phyloP scores from a whole-genome alignment of 2,888 invertebrate genomes.

The Heliconius charithonia region DNA sequence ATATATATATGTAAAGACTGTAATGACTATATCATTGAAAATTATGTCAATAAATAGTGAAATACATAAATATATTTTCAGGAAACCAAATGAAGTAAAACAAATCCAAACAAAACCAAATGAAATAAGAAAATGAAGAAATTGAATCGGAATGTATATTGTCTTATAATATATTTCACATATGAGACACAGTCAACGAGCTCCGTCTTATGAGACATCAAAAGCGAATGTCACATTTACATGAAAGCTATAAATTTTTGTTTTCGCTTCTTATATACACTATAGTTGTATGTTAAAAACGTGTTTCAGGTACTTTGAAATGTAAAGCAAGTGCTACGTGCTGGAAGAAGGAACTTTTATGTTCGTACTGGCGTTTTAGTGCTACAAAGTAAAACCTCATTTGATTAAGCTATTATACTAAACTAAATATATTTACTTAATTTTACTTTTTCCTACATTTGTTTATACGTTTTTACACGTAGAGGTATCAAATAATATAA shows the following conservation, averaged over 20 bases:
- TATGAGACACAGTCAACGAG: slow-evolving; percentile 13
- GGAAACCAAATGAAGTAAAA: no score
- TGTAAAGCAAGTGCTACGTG: slow-evolving; percentile 9
- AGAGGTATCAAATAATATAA: no score
- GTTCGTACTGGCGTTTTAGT: slow-evolving; percentile 16
- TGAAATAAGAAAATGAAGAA: no score
- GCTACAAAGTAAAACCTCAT: slow-evolving; percentile 14
- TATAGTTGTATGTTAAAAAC: slow-evolving; percentile 20
- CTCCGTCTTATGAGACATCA: slow-evolving; percentile 33
- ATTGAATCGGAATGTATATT: slow-evolving; percentile 23
- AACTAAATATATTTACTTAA: no score
- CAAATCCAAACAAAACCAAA: no score
- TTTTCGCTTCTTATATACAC: slow-evolving; percentile 28
- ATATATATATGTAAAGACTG: no score
- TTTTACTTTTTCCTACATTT: no score
- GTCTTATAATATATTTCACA: slow-evolving; percentile 21
- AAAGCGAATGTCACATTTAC: slow-evolving; percentile 38
- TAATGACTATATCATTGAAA: no score
- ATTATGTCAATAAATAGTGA: no score
- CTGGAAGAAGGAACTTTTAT: slow-evolving; percentile 10
- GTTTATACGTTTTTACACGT: no score
- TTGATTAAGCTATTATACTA: slow-evolving; percentile 4
- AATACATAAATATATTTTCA: no score
- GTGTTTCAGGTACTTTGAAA: slow-evolving; percentile 16
- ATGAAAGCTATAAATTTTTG: slow-evolving; percentile 39